Evolutionary conservation across 2,888 invertebrate genomes (phyloP), one percentile per base, ranked within the genome.

Genomic region (Dicranocentrus wangi): DNA sequence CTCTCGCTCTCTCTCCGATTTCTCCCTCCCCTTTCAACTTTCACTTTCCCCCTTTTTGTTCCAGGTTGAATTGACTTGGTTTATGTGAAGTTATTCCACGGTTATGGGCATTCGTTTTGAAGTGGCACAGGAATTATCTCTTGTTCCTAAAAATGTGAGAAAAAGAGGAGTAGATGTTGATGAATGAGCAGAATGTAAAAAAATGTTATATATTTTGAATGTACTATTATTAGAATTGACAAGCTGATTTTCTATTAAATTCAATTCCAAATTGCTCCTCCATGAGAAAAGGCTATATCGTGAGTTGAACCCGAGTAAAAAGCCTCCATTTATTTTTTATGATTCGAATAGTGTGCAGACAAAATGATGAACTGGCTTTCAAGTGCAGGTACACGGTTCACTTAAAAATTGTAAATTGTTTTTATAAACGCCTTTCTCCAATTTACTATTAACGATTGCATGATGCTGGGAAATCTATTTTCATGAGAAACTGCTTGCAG

Each of bases 151-250:
- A 25, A 28, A 28, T 28, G 32, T 19, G 7, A 66, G 2, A 66
- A 47, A 66, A 66, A n/a, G 39, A 32, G 21, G 43, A 68, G 28
- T 51, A 2, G 51, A 61, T 25, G 72, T 63, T 72, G 61, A 61
- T 72, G 72, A 72, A 61, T 72, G 63, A 28, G 39, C 51, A n/a
- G n/a, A n/a, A 47, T 47, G 47, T 7, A 15, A n/a, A 47, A 15
- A 47, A 47, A 15, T 47, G 47, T 2, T n/a, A 10, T 5, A 2
- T 25, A 23, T 13, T 55, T 55, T 43, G 13, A n/a, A 53, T 13
- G 55, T 55, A 25, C 55, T 55, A 25, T 23, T 55, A 55, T 55
- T 55, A 7, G 15, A 10, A 23, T 23, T 55, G 55, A 23, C 25
- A 10, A 55, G 13, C 25, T 55, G 55, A 55, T 55, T 55, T 43